phyloP scores from a whole-genome alignment of 92 coral and sea anemone genomes.

The Desmophyllum pertusum region DNA sequence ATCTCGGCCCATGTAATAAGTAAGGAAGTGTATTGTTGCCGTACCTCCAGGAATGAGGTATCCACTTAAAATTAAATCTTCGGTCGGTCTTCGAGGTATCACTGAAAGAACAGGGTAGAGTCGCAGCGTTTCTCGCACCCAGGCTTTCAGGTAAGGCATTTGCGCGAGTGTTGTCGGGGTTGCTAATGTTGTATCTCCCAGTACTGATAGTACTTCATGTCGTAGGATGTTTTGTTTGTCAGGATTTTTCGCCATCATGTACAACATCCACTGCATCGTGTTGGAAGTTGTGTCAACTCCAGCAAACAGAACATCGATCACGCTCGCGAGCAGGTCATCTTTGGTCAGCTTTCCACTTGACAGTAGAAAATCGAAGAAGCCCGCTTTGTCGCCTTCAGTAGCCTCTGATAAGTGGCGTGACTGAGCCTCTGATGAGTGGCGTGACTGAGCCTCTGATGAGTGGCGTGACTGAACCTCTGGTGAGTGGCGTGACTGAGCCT shows the following conservation, averaged over 20 bases:
- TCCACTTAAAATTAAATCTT: slow-evolving; percentile 61
- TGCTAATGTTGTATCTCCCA: slow-evolving; percentile 46
- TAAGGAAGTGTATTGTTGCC: slow-evolving; percentile 16
- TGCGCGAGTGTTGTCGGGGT: slow-evolving; percentile 43
- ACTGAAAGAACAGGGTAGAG: slow-evolving; percentile 57
- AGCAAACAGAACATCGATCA: slow-evolving; percentile 72
- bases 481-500: too few species aligned
- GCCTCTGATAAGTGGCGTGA: not conserved
- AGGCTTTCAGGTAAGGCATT: slow-evolving; percentile 84
- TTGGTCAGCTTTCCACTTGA: slow-evolving; percentile 64
- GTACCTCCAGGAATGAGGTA: slow-evolving; percentile 70
- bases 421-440: not conserved
- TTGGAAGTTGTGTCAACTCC: slow-evolving; percentile 86
- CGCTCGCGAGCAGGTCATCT: slow-evolving; percentile 66
- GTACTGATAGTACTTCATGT: slow-evolving; percentile 61
- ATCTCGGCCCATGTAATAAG: slow-evolving; percentile 52
- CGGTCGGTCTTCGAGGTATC: slow-evolving; percentile 32
- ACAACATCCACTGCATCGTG: slow-evolving; percentile 82
- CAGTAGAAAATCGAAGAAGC: slow-evolving; percentile 64
- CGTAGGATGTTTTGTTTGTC: slow-evolving; percentile 61
- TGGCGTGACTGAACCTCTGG: slow-evolving; percentile 5
- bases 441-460: slow-evolving; percentile 1
- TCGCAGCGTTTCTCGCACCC: slow-evolving; percentile 79
- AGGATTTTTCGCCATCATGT: slow-evolving; percentile 75
- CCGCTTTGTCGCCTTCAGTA: slow-evolving; percentile 35